Conservation (phyloP, 2,888 invertebrate species). For the Sinelater perroti region DNA sequence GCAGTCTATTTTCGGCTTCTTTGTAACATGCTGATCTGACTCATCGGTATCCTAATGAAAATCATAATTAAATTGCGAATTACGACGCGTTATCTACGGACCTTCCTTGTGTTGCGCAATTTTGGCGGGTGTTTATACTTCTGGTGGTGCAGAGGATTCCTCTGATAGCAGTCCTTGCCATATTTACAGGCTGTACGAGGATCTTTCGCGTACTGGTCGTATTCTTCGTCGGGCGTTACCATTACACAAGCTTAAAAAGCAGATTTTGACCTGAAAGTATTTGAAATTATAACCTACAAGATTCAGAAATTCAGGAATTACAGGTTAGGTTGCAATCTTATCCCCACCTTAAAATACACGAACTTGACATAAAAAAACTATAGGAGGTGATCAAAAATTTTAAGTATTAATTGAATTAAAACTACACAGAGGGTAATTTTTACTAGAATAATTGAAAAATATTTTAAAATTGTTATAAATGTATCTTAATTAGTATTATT, state of each 20-base stretch:
- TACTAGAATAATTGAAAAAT: no score
- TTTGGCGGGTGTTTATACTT: constrained; percentile 80
- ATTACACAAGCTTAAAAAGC: constrained; percentile 10
- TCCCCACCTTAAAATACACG: no score
- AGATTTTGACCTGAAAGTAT: neutral
- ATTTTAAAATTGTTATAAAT: no score
- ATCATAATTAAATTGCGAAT: no score
- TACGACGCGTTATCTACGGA: no score
- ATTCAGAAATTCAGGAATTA: neutral
- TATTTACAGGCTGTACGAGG: constrained; percentile 75
- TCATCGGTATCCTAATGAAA: neutral
- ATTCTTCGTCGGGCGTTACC: constrained; percentile 32
- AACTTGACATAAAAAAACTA: no score
- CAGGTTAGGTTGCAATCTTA: neutral
- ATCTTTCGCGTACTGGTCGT: constrained; percentile 50
- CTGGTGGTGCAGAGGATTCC: constrained; percentile 75
- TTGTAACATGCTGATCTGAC: constrained; percentile 2
- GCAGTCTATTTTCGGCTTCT: constrained; percentile 13
- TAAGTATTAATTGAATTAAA: no score
- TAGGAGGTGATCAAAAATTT: no score
- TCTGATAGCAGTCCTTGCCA: constrained; percentile 82
- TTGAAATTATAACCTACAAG: neutral
- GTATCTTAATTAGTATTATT: no score
- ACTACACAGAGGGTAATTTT: no score
- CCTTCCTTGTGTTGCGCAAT: constrained; percentile 41